These are phyloP conservation scores for Leucophenga montana DNA, from an alignment of 2,888 invertebrate genomes.

Conservation along the genomic window DNA sequence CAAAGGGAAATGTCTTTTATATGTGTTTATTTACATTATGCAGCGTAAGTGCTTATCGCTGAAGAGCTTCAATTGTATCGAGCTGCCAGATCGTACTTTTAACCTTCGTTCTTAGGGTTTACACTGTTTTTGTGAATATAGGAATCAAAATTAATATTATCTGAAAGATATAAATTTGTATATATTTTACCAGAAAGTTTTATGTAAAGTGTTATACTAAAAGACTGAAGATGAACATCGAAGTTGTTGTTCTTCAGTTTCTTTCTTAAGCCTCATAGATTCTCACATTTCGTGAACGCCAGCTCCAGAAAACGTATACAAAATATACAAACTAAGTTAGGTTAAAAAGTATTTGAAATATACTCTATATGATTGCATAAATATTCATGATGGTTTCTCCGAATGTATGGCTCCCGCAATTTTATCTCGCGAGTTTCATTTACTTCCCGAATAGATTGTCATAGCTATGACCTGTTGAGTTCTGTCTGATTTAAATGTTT, in stretches of 20 bases:
- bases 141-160: no score
- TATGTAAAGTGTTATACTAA: no score
- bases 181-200: no score
- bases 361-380: neutral
- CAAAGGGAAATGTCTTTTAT: no score
- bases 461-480: neutral
- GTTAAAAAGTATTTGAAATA: neutral
- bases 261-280: neutral
- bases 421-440: slow-evolving; percentile 1
- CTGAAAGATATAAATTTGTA: no score
- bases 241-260: neutral
- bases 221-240: no score
- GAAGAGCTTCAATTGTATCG: no score
- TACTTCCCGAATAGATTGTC: slow-evolving; percentile 3
- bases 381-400: neutral
- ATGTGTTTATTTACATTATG: no score
- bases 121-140: no score
- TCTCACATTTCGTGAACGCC: neutral
- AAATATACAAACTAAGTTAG: slow-evolving; percentile 3
- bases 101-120: no score
- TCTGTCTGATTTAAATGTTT: neutral
- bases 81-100: no score
- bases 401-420: neutral
- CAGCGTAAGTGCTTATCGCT: no score
- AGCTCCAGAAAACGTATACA: slow-evolving; percentile 5